Conservation (phyloP, 1,140 invertebrate genomes). For the Octopus bimaculoides region DNA sequence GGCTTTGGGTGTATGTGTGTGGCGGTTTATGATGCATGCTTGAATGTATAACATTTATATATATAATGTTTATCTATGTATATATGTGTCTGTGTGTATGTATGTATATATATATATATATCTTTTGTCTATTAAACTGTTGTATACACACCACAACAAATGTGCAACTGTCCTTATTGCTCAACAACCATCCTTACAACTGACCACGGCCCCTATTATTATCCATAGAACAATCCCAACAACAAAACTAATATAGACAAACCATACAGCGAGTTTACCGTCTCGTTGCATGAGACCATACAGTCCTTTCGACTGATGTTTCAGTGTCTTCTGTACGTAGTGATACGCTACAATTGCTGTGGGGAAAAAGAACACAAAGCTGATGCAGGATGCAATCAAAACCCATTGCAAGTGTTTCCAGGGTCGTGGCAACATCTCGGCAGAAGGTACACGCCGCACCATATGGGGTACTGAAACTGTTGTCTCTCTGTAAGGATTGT, state of each 20-base stretch:
- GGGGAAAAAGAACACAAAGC: conserved; percentile 35
- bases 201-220: conserved; percentile 27
- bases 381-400: conserved; percentile 41
- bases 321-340: conserved; percentile 38
- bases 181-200: conserved; percentile 8
- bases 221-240: conserved; percentile 35
- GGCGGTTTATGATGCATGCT: too few species aligned
- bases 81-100: too few species aligned
- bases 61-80: too few species aligned
- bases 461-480: conserved; percentile 42
- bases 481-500: conserved; percentile 50
- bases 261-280: conserved; percentile 33
- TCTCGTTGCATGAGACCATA: conserved; percentile 50
- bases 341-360: conserved; percentile 41
- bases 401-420: conserved; percentile 47
- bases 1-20: too few species aligned
- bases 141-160: too few species aligned
- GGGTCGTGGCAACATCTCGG: conserved; percentile 42
- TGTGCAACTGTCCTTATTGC: background rate
- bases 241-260: conserved; percentile 42
- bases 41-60: too few species aligned
- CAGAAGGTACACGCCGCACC: conserved; percentile 37
- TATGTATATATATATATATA: too few species aligned
- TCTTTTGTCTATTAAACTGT: too few species aligned
- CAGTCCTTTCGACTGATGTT: conserved; percentile 46